Conservation (phyloP, 2,113 vertebrate genomes). For the Bathybates hornii region DNA sequence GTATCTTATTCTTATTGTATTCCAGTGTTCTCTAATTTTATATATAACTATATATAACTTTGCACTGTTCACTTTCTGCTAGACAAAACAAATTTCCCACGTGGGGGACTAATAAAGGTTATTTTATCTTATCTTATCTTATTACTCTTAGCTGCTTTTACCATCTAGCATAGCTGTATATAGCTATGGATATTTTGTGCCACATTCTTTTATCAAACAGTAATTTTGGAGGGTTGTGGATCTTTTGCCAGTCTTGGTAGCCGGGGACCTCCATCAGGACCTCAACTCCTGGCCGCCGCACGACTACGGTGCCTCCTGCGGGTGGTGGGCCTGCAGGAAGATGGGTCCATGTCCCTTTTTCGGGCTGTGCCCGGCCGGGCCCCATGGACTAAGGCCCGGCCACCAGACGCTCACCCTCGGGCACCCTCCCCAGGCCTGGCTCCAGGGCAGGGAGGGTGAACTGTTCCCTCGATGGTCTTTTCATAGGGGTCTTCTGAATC, state of each 20-base stretch:
- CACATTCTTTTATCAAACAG: neutral
- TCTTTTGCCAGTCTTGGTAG: neutral
- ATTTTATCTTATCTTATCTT: neutral
- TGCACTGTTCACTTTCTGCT: neutral
- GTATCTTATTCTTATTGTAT: neutral
- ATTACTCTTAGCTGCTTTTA: neutral
- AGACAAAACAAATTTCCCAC: neutral
- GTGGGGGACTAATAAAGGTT: neutral
- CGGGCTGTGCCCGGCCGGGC: neutral
- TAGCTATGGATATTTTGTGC: neutral
- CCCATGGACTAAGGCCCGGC: neutral
- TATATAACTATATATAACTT: neutral
- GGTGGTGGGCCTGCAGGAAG: neutral
- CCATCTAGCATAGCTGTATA: neutral
- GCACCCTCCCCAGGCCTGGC: neutral
- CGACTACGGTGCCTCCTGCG: fast-evolving
- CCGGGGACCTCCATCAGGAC: neutral
- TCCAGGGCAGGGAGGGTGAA: neutral
- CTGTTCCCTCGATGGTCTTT: neutral
- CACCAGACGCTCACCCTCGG: neutral
- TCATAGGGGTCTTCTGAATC: neutral
- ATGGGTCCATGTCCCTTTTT: neutral
- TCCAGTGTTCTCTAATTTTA: neutral
- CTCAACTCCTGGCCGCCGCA: neutral
- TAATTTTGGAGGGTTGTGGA: neutral